Percentiles rank a stretch among this genome's conserved stretches.
These are phyloP conservation scores for Entelurus aequoreus DNA, from an alignment of 2,113 vertebrate genomes.

Conservation along the genomic window DNA sequence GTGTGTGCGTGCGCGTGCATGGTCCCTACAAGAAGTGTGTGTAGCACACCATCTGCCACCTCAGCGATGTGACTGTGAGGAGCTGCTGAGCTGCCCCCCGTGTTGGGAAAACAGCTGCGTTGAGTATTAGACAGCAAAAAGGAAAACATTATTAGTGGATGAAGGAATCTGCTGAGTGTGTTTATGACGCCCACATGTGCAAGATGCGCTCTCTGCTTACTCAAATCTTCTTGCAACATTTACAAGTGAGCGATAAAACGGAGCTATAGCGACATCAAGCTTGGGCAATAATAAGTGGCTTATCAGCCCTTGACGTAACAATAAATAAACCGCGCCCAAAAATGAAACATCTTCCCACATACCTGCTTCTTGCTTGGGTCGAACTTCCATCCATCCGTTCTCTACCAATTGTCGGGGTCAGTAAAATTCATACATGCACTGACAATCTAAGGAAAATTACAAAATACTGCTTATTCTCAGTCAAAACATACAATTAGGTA, in stretches of 20 bases:
- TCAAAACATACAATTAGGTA: too few relatives aligned
- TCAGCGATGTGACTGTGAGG: constrained; percentile 33
- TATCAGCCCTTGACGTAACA: too few relatives aligned
- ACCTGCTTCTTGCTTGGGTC: too few relatives aligned
- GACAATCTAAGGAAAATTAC: too few relatives aligned
- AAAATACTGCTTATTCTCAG: too few relatives aligned
- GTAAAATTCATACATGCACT: too few relatives aligned
- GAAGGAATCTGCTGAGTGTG: constrained; percentile 33
- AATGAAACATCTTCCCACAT: too few relatives aligned
- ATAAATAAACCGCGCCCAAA: too few relatives aligned
- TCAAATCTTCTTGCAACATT: neutral
- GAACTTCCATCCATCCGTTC: too few relatives aligned
- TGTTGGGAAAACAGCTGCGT: constrained; percentile 43
- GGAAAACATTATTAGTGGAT: constrained; percentile 21
- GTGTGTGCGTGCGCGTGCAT: neutral
- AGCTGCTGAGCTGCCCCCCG: constrained; percentile 22
- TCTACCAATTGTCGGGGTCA: too few relatives aligned
- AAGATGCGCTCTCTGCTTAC: neutral
- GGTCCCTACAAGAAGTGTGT: neutral
- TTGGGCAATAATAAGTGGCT: neutral
- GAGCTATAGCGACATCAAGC: neutral
- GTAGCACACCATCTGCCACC: constrained; percentile 46
- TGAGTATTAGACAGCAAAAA: constrained; percentile 24
- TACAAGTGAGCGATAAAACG: neutral
- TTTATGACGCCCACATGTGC: constrained; percentile 18